phyloP scores from a whole-genome alignment of 2,797 vertebrate genomes.

The Spinus pinus region DNA sequence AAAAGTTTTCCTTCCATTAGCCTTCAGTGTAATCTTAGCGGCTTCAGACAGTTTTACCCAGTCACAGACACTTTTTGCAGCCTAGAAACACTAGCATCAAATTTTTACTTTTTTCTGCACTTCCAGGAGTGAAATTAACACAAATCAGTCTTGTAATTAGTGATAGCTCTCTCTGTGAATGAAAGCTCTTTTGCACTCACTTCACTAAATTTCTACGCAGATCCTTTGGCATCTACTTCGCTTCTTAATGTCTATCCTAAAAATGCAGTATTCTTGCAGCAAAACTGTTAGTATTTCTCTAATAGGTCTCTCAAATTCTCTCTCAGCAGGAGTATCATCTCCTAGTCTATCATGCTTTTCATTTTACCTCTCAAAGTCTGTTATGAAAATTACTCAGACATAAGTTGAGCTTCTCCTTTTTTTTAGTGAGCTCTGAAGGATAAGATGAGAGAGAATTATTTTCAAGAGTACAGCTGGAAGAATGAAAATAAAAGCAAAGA shows the following conservation, averaged over 20 bases:
- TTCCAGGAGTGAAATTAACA: background rate
- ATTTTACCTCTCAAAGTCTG: background rate
- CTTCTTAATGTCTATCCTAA: background rate
- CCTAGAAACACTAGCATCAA: background rate
- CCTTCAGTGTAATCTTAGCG: background rate
- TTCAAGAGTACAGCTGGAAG: background rate
- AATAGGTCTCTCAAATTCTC: background rate
- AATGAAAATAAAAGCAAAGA: conserved; percentile 9
- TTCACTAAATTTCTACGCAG: background rate
- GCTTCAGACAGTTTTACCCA: background rate
- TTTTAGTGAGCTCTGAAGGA: background rate
- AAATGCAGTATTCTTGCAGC: background rate
- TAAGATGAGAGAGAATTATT: conserved; percentile 22
- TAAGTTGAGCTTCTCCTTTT: background rate
- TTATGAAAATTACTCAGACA: background rate
- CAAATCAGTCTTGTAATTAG: background rate
- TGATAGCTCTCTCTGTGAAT: background rate
- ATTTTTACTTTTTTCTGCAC: background rate
- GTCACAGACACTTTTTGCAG: background rate
- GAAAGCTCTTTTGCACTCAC: background rate
- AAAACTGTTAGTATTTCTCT: background rate
- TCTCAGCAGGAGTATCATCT: background rate
- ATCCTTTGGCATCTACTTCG: background rate
- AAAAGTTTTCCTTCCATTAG: background rate
- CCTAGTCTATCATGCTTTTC: background rate